Percentiles rank a stretch among this genome's conserved stretches.
Evolutionary conservation across 1,140 invertebrate species (phyloP).

Genomic region (Cydia pomonella): DNA sequence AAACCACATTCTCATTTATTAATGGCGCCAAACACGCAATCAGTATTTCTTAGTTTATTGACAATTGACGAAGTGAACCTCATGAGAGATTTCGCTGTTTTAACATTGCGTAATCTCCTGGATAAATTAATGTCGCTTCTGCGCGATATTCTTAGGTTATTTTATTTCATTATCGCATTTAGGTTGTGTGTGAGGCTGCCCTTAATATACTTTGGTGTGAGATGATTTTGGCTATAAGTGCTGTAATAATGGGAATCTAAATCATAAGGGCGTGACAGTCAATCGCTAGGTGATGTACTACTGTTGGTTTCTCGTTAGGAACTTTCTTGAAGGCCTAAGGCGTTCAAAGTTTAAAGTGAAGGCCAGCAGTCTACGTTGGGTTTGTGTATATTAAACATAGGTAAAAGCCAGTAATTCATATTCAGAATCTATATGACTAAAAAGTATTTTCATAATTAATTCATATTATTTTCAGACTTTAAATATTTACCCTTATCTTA

Average conservation of each 20-base stretch:
- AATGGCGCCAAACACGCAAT: too few species aligned
- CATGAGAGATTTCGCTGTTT: too few species aligned
- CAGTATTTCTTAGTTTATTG: too few species aligned
- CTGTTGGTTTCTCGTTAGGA: background rate
- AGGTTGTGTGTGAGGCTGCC: slow-evolving; percentile 27
- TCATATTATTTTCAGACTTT: too few species aligned
- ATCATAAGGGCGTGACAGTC: background rate
- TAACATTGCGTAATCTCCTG: background rate
- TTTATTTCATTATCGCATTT: slow-evolving; percentile 24
- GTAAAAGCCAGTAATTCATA: background rate
- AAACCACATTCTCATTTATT: too few species aligned
- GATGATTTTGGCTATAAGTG: slow-evolving; percentile 9
- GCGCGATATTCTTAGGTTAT: slow-evolving; percentile 5
- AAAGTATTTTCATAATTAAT: too few species aligned
- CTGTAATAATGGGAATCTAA: slow-evolving; percentile 5
- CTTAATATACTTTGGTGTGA: slow-evolving; percentile 9
- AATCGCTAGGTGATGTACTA: background rate
- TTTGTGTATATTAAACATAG: background rate
- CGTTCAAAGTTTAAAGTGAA: background rate
- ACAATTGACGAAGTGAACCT: too few species aligned
- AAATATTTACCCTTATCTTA: too few species aligned
- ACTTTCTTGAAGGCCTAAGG: background rate
- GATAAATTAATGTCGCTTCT: background rate
- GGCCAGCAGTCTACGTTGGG: background rate
- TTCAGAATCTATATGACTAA: background rate